These are phyloP conservation scores for Andrena hattorfiana DNA, from an alignment of 2,888 invertebrate species.

Conservation along the genomic window DNA sequence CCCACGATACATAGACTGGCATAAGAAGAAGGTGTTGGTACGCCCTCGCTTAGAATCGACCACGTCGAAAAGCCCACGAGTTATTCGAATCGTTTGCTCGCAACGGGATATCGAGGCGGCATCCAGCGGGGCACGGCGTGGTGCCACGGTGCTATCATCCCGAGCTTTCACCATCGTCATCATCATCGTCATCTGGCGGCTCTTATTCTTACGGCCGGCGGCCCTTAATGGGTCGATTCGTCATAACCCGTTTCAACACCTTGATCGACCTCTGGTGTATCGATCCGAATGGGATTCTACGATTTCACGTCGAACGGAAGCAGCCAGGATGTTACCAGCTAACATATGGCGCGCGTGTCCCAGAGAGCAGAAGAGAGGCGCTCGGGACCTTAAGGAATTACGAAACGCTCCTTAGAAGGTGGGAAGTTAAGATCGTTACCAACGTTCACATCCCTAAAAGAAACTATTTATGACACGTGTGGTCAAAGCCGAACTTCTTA, in stretches of 20 bases:
- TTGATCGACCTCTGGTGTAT: conserved; percentile 50
- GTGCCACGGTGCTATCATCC: conserved; percentile 75
- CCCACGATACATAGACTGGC: conserved; percentile 42
- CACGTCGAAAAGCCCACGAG: conserved; percentile 66
- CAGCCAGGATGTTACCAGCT: background rate
- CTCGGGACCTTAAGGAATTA: background rate
- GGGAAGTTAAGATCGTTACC: background rate
- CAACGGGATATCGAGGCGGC: conserved; percentile 74
- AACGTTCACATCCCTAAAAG: no score
- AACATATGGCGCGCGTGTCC: background rate
- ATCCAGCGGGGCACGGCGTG: conserved; percentile 78
- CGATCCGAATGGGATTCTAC: conserved; percentile 20
- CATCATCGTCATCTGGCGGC: conserved; percentile 78
- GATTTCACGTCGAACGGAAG: conserved; percentile 13
- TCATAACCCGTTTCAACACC: conserved; percentile 74
- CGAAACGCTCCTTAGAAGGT: background rate
- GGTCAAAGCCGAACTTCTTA: no score
- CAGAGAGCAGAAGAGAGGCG: background rate
- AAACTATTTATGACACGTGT: no score
- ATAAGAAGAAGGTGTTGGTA: conserved; percentile 35
- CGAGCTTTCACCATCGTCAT: conserved; percentile 76
- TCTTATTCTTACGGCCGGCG: conserved; percentile 66
- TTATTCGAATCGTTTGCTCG: conserved; percentile 72
- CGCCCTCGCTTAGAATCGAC: conserved; percentile 56
- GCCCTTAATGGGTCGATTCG: conserved; percentile 72